Evolutionary conservation across 2,888 invertebrate genomes (phyloP).

Genomic region (Chrysolina americana): DNA sequence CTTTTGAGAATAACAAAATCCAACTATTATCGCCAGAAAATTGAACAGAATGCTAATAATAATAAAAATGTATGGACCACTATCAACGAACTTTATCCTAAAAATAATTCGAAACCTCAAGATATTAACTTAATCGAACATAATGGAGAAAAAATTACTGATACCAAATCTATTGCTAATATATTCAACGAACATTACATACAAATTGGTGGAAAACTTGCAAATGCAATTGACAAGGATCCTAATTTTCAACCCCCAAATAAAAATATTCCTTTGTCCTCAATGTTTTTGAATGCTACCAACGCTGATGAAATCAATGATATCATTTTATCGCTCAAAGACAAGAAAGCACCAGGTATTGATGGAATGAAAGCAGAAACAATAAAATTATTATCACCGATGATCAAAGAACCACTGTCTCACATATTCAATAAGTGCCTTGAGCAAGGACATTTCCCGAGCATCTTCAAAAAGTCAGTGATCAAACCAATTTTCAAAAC

Average conservation of each 20-base stretch:
- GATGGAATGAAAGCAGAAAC: too few relatives aligned
- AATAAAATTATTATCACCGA: background rate
- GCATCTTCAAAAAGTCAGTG: background rate
- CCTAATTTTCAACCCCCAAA: background rate
- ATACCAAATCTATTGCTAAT: constrained; percentile 10
- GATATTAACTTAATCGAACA: constrained; percentile 20
- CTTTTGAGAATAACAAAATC: constrained; percentile 25
- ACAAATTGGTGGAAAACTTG: background rate
- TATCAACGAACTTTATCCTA: constrained; percentile 24
- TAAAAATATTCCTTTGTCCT: background rate
- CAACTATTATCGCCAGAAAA: constrained; percentile 16
- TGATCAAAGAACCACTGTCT: background rate
- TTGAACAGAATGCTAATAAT: constrained; percentile 23
- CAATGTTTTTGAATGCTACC: too few relatives aligned
- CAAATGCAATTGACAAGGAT: background rate
- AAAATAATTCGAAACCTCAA: constrained; percentile 23
- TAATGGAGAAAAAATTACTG: constrained; percentile 15
- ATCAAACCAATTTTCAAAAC: background rate
- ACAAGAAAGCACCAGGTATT: background rate
- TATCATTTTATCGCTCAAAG: background rate
- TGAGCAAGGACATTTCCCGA: background rate
- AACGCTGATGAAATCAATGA: too few relatives aligned
- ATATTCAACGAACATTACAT: constrained; percentile 23
- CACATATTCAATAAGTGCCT: background rate
- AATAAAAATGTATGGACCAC: constrained; percentile 27